phyloP scores from a whole-genome alignment of 2,888 invertebrate genomes.

The Agapostemon virescens region DNA sequence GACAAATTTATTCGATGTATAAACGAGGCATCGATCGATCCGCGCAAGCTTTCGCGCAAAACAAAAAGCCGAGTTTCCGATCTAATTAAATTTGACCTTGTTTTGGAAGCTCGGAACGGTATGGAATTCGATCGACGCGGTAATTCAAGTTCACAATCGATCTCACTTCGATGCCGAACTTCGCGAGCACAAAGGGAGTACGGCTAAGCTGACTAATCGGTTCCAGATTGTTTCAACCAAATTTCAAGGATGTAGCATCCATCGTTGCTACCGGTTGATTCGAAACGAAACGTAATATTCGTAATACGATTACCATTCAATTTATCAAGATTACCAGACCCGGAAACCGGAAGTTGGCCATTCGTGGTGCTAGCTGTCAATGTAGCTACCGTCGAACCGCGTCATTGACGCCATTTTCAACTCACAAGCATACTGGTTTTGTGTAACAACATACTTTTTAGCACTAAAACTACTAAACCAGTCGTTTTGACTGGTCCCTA shows the following conservation, averaged over 20 bases:
- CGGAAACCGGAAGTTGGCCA: too few species aligned
- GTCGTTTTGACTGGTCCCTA: too few species aligned
- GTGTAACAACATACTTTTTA: too few species aligned
- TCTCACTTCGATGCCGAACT: not conserved
- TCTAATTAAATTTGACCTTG: not conserved
- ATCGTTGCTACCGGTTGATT: too few species aligned
- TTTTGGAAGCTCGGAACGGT: not conserved
- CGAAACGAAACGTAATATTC: too few species aligned
- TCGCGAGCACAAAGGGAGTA: not conserved
- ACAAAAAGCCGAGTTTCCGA: not conserved
- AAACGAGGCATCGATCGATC: not conserved
- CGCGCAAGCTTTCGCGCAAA: not conserved
- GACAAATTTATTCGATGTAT: not conserved
- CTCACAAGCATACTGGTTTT: too few species aligned
- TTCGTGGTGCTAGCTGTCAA: too few species aligned
- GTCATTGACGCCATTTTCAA: too few species aligned
- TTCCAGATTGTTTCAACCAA: not conserved
- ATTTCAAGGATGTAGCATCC: not conserved
- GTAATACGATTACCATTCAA: too few species aligned
- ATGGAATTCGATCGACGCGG: not conserved
- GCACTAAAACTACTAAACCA: too few species aligned
- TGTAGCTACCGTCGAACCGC: too few species aligned
- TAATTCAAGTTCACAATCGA: conserved; percentile 1
- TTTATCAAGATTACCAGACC: too few species aligned
- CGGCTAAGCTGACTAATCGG: not conserved